Percentiles rank a stretch among this genome's conserved stretches.
Conservation (phyloP, 2,113 vertebrate genomes). For the Hystrix cristata region DNA sequence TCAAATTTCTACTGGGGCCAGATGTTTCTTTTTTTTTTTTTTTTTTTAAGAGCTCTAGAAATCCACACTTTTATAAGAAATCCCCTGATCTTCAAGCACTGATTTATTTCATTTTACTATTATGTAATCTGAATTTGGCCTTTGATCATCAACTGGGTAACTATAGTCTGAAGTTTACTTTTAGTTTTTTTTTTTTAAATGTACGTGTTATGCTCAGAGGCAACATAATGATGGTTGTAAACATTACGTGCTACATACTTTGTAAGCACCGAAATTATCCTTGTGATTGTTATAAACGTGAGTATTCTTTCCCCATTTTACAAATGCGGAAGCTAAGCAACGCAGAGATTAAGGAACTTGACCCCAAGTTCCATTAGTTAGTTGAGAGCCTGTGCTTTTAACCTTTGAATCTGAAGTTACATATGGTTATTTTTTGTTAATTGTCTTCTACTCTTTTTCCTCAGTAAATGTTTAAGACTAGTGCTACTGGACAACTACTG, state of each 20-base stretch:
- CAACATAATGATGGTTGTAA: background rate
- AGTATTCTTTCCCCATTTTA: background rate
- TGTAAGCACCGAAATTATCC: background rate
- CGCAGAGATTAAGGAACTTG: background rate
- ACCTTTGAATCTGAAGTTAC: background rate
- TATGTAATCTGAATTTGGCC: background rate
- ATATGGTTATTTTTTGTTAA: background rate
- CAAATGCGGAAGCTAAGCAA: background rate
- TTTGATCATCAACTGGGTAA: background rate
- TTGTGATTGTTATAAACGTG: background rate
- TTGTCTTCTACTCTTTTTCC: background rate
- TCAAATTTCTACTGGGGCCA: background rate
- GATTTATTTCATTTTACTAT: background rate
- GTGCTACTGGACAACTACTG: background rate
- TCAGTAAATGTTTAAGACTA: conserved; percentile 3
- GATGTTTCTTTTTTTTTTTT: background rate
- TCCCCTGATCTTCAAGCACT: background rate
- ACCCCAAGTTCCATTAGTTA: background rate
- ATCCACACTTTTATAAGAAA: background rate
- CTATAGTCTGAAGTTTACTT: background rate
- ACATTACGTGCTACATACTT: background rate
- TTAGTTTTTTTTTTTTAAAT: background rate
- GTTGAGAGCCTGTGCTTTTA: background rate
- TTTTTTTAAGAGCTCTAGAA: background rate
- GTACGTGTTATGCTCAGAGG: background rate